Base-by-base conservation (phyloP, 2,888 invertebrate species). In the Dastarcus helophoroides region DNA sequence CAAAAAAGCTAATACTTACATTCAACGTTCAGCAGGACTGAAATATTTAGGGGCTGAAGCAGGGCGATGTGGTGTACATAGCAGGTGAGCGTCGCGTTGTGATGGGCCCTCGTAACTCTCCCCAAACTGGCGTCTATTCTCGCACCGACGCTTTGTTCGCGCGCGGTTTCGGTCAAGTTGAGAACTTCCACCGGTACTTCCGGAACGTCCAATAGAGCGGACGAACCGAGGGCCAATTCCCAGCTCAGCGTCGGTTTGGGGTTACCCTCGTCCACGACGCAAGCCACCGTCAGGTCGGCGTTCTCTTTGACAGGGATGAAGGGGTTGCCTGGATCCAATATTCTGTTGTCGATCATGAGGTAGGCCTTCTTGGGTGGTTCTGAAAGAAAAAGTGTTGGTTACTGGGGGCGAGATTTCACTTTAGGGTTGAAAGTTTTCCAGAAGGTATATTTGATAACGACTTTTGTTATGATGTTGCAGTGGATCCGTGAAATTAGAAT, bases 291-390 rank as follows among this genome's bases (percentile, higher is more conserved):
- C 17, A 89, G 66, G 51, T 83, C 79, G 15, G 81, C 79, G 56
- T 84, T 84, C 58, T 89, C 88, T 47, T 83, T 72, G 11, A 88
- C 85, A 1, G 88, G 88, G 45, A 86, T 80, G 68, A 86, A 86
- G 39, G 81, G 78, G 64, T 86, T 86, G 40, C 85, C 84, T 0
- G 85, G 80, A 63, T 86, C 86, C 50, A 86, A 67, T 13, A 85
- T 75, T 25, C 84, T 68, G 21, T 85, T 84, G 61, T 89, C 89
- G 58, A 88, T 84, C 53, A 85, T 73, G 48, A 89, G 68, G 63
- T 86, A 89, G 40, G 86, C 84, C 26, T 83, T 76, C 40, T 83
- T 76, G 12, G 88, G 88, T 24, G 82, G 71, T 62, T 88, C 88
- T 88, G 70, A 27, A 67, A 67, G 36, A 43, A 44, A 47, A 26